Base-by-base conservation (phyloP, 23 tunicate species). In the Trididemnum clinides region DNA sequence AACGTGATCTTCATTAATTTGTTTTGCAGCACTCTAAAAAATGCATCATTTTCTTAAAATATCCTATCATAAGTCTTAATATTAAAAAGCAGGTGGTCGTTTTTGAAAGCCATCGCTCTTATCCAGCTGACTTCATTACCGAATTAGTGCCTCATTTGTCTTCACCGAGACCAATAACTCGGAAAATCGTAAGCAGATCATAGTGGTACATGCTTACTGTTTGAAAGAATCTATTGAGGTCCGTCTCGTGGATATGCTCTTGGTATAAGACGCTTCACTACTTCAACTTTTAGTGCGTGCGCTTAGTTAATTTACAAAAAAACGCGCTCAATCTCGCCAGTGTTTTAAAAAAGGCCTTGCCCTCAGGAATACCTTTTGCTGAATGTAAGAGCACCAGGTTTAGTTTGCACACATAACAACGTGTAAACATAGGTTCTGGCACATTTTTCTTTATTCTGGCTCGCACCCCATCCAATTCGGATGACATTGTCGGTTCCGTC, bases 131-230 rank as follows among this genome's bases (percentile, higher is more conserved):
- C n/a, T n/a, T n/a, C n/a, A n/a, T n/a, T n/a, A n/a, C n/a, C n/a
- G n/a, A n/a, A n/a, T n/a, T n/a, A n/a, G n/a, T n/a, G n/a, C n/a
- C n/a, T n/a, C n/a, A 62, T 23, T 22, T 62, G 26, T 22, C 25
- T 18, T 62, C 70, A 62, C 25, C 70, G 70, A 10, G 6, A 23
- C 12, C 76, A 69, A 69, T 31, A 28, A 31, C 38, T 28, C 76
- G 76, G 21, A 69, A 69, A 31, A 31, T 37, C 12, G 12, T 69
- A 28, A 69, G 76, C 7, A 69, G n/a, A 69, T 69, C 76, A 69
- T 35, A 4, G 37, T 69, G 76, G 30, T 69, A 31, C 76, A 69
- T 69, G 76, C 76, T 69, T 31, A 69, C 76, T 69, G 76, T 69
- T 21, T 44, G 54, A 44, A 44, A 15, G n/a, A n/a, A n/a, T n/a